These are phyloP conservation scores for Trachelus troglodyta DNA, from an alignment of 2,888 invertebrate species.

Conservation along the genomic window DNA sequence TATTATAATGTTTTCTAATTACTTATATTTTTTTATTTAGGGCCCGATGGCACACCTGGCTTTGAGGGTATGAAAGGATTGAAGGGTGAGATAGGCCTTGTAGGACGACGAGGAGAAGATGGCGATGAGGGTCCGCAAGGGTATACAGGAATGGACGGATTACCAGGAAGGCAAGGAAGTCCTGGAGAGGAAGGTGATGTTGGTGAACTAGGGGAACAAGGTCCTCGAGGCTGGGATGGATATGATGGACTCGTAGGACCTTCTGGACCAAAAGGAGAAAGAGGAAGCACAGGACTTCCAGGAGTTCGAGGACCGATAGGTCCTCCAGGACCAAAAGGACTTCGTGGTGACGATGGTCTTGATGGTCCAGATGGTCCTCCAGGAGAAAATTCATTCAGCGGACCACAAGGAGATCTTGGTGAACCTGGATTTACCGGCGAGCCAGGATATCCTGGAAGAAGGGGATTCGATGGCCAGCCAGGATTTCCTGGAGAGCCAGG, in stretches of 20 bases:
- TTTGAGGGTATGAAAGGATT: slow-evolving; percentile 59
- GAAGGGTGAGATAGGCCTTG: slow-evolving; percentile 60
- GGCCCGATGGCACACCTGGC: slow-evolving; percentile 54
- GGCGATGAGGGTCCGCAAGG: slow-evolving; percentile 64
- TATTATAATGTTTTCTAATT: background rate
- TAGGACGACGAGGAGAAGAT: slow-evolving; percentile 63
- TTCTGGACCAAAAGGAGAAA: slow-evolving; percentile 78
- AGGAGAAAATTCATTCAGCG: slow-evolving; percentile 75
- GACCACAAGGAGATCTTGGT: slow-evolving; percentile 79
- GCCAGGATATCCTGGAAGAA: slow-evolving; percentile 75
- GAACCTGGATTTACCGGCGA: slow-evolving; percentile 76
- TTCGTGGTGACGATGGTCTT: slow-evolving; percentile 74
- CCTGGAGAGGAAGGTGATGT: slow-evolving; percentile 67
- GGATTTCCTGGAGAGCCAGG: slow-evolving; percentile 78
- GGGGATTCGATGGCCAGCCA: slow-evolving; percentile 77
- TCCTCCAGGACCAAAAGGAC: slow-evolving; percentile 70
- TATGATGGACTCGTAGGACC: slow-evolving; percentile 45
- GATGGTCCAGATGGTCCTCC: slow-evolving; percentile 72
- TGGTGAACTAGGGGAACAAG: slow-evolving; percentile 73
- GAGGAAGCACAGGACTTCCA: slow-evolving; percentile 77
- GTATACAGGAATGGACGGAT: slow-evolving; percentile 60
- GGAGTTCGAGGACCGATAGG: slow-evolving; percentile 77
- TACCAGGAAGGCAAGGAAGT: slow-evolving; percentile 69
- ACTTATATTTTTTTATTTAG: slow-evolving; percentile 28
- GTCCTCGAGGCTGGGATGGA: slow-evolving; percentile 75